A percentile compares a stretch with the other conserved stretches of the same genome.
phyloP scores from a whole-genome alignment of 1,140 invertebrate species.

The Chelonus insularis region DNA sequence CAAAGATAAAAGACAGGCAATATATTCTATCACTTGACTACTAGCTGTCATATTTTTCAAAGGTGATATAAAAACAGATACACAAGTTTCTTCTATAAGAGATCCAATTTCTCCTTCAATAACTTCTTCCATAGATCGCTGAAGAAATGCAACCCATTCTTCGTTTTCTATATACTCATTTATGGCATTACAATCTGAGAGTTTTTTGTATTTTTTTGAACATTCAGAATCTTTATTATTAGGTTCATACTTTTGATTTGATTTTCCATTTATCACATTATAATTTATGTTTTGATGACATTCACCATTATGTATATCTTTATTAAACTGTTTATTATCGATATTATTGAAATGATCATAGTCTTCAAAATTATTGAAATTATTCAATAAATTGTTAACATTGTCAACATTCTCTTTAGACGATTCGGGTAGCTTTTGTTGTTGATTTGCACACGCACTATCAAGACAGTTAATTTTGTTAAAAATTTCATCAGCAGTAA shows the following conservation, averaged over 20 bases:
- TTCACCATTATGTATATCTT: too few species aligned
- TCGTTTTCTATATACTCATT: slow-evolving; percentile 75
- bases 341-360: too few species aligned
- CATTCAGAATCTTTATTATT: slow-evolving; percentile 31
- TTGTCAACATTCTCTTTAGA: slow-evolving; percentile 7
- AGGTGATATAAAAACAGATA: slow-evolving; percentile 73
- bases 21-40: slow-evolving; percentile 67
- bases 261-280: too few species aligned
- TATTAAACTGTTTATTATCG: too few species aligned
- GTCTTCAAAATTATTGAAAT: not conserved
- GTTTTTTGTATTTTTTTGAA: slow-evolving; percentile 34
- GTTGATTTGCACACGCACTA: slow-evolving; percentile 5
- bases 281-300: too few species aligned
- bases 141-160: slow-evolving; percentile 74
- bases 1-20: slow-evolving; percentile 71
- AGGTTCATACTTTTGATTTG: slow-evolving; percentile 42
- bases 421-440: not conserved
- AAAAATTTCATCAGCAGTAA: slow-evolving; percentile 40
- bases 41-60: slow-evolving; percentile 68
- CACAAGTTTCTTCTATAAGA: slow-evolving; percentile 71
- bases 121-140: slow-evolving; percentile 67
- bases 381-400: not conserved
- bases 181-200: slow-evolving; percentile 49
- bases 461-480: slow-evolving; percentile 39
- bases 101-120: slow-evolving; percentile 75